These are phyloP conservation scores for Peromyscus eremicus DNA, from an alignment of 2,797 vertebrate genomes.

Conservation along the genomic window DNA sequence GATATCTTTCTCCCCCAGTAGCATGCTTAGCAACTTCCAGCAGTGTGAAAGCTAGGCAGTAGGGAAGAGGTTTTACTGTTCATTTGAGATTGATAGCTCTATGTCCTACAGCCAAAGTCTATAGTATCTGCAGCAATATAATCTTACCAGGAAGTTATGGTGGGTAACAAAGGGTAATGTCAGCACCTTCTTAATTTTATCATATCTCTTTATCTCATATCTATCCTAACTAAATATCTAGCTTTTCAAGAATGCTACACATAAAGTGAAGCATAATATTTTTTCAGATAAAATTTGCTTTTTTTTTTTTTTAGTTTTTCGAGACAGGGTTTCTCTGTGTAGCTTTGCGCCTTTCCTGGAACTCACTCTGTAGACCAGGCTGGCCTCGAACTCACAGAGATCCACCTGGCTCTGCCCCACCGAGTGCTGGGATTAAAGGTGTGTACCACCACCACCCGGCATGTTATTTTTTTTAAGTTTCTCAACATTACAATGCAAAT, in stretches of 20 bases:
- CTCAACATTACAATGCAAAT: constrained; percentile 16
- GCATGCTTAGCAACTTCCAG: background rate
- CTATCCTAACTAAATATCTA: background rate
- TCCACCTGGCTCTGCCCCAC: too few species aligned
- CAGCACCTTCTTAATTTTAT: background rate
- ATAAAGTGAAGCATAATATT: constrained; percentile 9
- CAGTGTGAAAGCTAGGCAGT: background rate
- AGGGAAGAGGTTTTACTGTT: background rate
- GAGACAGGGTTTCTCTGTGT: too few species aligned
- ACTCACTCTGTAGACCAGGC: too few species aligned
- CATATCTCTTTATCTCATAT: background rate
- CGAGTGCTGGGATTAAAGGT: too few species aligned
- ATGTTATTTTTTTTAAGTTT: background rate
- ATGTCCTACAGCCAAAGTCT: background rate
- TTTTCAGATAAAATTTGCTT: constrained; percentile 37
- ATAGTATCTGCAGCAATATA: background rate
- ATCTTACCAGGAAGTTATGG: background rate
- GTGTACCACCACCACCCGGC: too few species aligned
- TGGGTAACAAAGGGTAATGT: background rate
- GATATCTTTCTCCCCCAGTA: background rate
- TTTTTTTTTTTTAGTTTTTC: background rate
- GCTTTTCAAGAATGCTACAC: constrained; percentile 15
- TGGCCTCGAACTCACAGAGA: too few species aligned
- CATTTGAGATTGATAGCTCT: background rate
- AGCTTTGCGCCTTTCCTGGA: too few species aligned